These are phyloP conservation scores for Promerops cafer DNA, from an alignment of 2,113 vertebrate genomes.

Conservation along the genomic window DNA sequence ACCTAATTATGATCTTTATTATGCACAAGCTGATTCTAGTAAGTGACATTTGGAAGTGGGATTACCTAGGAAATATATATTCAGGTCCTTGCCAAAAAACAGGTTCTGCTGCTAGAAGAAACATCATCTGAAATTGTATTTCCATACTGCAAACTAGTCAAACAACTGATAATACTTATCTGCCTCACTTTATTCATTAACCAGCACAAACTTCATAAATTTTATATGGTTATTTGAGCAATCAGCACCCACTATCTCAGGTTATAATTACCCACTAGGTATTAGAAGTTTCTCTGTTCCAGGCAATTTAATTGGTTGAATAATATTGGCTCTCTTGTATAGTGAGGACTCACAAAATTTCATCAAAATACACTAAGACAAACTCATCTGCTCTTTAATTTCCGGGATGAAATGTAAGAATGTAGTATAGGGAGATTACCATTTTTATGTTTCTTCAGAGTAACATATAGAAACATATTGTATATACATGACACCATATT, in stretches of 20 bases:
- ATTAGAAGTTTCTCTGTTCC: background rate
- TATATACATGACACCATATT: accelerated
- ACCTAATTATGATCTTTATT: background rate
- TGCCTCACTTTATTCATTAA: background rate
- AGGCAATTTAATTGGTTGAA: background rate
- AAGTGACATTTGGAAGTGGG: background rate
- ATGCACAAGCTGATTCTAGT: background rate
- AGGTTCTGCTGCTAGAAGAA: background rate
- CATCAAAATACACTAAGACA: background rate
- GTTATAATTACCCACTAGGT: background rate
- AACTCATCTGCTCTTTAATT: background rate
- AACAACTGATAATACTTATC: background rate
- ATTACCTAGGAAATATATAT: background rate
- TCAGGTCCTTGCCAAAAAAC: background rate
- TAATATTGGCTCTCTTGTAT: background rate
- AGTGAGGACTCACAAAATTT: background rate
- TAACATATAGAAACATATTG: background rate
- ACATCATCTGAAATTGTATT: background rate
- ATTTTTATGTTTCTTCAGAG: background rate
- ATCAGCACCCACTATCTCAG: background rate
- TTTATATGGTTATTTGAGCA: background rate
- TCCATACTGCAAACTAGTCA: background rate
- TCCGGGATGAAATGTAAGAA: background rate
- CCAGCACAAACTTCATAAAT: background rate
- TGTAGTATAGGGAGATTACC: background rate